These are phyloP conservation scores for Amia ocellicauda DNA, from an alignment of 2,113 vertebrate species.

Conservation along the genomic window DNA sequence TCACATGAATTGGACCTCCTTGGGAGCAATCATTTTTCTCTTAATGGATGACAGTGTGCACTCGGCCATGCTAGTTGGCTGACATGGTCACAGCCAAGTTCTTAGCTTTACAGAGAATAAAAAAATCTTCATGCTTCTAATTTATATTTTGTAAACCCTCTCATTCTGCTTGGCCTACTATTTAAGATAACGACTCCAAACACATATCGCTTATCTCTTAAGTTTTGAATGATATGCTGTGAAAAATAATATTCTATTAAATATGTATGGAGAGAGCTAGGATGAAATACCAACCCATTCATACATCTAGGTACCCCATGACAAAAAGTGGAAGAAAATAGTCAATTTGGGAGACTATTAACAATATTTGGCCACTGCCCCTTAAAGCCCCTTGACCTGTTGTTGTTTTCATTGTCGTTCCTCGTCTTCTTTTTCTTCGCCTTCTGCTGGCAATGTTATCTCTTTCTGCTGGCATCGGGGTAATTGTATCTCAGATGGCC, in stretches of 20 bases:
- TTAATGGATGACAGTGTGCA: slow-evolving; percentile 19
- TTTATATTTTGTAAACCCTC: slow-evolving; percentile 7
- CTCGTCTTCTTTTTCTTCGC: neutral
- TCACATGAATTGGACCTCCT: slow-evolving; percentile 24
- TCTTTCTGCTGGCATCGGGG: too few species aligned
- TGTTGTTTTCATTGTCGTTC: too few species aligned
- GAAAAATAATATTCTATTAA: neutral
- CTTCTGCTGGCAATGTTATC: too few species aligned
- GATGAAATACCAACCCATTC: neutral
- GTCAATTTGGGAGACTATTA: neutral
- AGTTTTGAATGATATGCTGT: neutral
- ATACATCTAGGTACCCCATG: neutral
- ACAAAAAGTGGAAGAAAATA: neutral
- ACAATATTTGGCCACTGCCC: neutral
- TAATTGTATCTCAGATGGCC: too few species aligned
- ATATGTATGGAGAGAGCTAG: neutral
- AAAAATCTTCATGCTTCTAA: slow-evolving; percentile 6
- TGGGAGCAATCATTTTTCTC: slow-evolving; percentile 19
- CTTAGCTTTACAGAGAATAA: slow-evolving; percentile 28
- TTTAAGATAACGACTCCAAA: slow-evolving; percentile 10
- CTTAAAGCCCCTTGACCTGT: too few species aligned
- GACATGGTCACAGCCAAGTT: slow-evolving; percentile 11
- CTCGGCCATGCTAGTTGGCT: slow-evolving; percentile 16
- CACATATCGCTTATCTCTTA: neutral
- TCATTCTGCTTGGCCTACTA: slow-evolving; percentile 1